phyloP scores from a whole-genome alignment of 1,140 invertebrate genomes.

The Psilanteris sp. region DNA sequence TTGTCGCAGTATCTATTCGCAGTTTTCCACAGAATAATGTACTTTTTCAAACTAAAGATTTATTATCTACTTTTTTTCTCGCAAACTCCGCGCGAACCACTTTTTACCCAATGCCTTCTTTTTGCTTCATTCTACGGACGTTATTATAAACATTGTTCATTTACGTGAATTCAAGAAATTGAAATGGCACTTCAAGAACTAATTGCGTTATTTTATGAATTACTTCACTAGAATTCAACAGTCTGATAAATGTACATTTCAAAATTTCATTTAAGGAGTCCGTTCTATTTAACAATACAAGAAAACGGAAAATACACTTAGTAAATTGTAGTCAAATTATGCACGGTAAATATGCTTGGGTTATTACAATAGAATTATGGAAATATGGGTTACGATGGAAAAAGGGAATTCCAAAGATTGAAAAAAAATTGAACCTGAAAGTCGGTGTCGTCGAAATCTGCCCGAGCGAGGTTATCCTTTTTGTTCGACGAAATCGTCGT shows the following conservation, averaged over 20 bases:
- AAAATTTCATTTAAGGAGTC: constrained; percentile 44
- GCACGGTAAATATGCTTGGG: constrained; percentile 29
- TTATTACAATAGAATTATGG: constrained; percentile 30
- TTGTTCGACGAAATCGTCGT: background rate
- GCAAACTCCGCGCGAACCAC: constrained; percentile 4
- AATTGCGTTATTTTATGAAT: constrained; percentile 56
- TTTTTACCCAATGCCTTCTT: background rate
- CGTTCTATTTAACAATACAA: constrained; percentile 23
- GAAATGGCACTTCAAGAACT: constrained; percentile 45
- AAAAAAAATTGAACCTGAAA: constrained; percentile 19
- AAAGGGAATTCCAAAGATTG: constrained; percentile 3
- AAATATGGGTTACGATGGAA: constrained; percentile 4
- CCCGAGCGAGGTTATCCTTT: background rate
- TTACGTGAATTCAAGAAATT: constrained; percentile 45
- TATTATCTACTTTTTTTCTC: constrained; percentile 26
- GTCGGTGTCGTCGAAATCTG: background rate
- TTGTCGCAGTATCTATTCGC: constrained; percentile 42
- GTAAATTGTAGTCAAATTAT: constrained; percentile 28
- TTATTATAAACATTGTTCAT: constrained; percentile 62
- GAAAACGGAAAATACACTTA: constrained; percentile 35
- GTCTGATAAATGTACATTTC: constrained; percentile 39
- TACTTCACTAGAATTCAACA: constrained; percentile 35
- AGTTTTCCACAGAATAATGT: constrained; percentile 52
- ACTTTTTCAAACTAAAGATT: constrained; percentile 53
- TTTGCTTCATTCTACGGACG: background rate